These are phyloP conservation scores for Aphaenogaster ashmeadi DNA, from an alignment of 1,140 invertebrate species.

Conservation along the genomic window DNA sequence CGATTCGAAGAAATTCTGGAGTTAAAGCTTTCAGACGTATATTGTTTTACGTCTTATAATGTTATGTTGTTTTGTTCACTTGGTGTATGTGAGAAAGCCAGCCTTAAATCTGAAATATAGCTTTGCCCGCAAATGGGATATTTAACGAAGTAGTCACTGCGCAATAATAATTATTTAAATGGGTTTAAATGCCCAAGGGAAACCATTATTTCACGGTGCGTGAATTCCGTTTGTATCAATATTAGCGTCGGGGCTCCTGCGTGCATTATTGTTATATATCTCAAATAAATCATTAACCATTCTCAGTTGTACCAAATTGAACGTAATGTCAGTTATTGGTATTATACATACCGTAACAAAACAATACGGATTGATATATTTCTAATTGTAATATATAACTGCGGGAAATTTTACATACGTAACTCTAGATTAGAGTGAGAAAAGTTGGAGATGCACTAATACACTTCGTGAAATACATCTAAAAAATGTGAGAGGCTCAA, in stretches of 20 bases:
- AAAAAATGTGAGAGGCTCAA: neutral
- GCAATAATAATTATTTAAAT: conserved; percentile 50
- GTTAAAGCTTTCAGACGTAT: neutral
- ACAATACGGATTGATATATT: neutral
- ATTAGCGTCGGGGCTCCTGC: neutral
- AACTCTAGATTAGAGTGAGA: conserved; percentile 2
- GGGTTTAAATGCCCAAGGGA: conserved; percentile 5
- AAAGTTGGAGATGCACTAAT: conserved; percentile 7
- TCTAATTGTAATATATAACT: conserved; percentile 1
- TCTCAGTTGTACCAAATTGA: neutral
- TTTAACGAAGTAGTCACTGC: neutral
- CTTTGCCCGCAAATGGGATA: neutral
- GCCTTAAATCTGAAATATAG: neutral
- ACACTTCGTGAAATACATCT: conserved; percentile 1
- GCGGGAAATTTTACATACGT: neutral
- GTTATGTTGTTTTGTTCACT: neutral
- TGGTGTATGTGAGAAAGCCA: neutral
- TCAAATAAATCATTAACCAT: conserved; percentile 5
- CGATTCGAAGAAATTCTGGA: neutral
- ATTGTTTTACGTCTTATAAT: neutral
- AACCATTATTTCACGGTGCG: neutral
- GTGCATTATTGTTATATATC: conserved; percentile 3
- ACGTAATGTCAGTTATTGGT: neutral
- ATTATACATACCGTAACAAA: neutral
- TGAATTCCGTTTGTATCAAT: conserved; percentile 3